A percentile compares a stretch with the other conserved stretches of the same genome.
Conservation (phyloP, 1,140 invertebrate genomes). For the Mercenaria mercenaria region DNA sequence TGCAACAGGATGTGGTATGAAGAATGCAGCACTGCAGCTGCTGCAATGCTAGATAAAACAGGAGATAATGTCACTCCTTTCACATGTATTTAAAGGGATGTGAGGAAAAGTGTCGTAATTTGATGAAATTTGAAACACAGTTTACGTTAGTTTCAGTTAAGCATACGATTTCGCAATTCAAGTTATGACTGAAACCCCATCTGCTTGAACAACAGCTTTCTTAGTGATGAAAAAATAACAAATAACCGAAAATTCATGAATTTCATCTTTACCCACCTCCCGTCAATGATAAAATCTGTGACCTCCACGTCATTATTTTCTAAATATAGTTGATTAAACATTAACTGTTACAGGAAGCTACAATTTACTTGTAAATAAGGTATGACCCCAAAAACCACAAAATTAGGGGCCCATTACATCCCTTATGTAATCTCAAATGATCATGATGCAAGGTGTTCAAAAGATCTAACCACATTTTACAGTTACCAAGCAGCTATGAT, state of each 20-base stretch:
- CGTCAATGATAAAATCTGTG: too few species aligned
- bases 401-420: slow-evolving; percentile 10
- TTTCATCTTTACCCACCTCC: too few species aligned
- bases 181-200: too few species aligned
- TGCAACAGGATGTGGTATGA: neutral
- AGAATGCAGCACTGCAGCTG: neutral
- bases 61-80: neutral
- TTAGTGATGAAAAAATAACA: too few species aligned
- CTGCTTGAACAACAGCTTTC: too few species aligned
- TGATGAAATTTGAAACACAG: too few species aligned
- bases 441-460: neutral
- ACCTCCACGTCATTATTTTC: neutral
- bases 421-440: neutral
- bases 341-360: neutral
- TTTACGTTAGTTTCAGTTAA: too few species aligned
- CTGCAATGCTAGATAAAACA: neutral
- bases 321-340: neutral
- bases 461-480: neutral
- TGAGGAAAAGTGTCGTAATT: too few species aligned
- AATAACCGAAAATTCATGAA: too few species aligned
- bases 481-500: neutral
- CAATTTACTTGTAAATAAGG: neutral
- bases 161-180: too few species aligned
- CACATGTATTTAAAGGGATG: neutral
- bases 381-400: slow-evolving; percentile 25